These are phyloP conservation scores for Cydia pomonella DNA, from an alignment of 1,140 invertebrate species.

Conservation along the genomic window DNA sequence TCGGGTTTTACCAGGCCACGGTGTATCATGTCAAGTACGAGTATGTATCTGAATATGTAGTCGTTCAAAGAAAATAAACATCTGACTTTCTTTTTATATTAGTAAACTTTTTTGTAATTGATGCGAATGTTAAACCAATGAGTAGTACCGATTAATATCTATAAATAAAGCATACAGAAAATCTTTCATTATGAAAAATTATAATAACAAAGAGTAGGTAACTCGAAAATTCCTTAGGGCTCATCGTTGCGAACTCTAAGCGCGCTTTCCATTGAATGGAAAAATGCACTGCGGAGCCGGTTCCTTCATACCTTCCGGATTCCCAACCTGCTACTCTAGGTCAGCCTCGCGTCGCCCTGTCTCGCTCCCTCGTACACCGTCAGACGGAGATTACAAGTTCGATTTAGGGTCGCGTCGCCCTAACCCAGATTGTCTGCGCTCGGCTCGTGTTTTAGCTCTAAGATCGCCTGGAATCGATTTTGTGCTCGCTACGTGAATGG, in stretches of 20 bases:
- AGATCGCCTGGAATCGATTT: slow-evolving; percentile 33
- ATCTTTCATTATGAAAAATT: too few relatives aligned
- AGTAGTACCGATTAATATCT: too few relatives aligned
- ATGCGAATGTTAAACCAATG: too few relatives aligned
- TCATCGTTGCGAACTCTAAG: slow-evolving; percentile 56
- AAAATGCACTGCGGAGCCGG: slow-evolving; percentile 76
- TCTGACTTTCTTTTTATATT: too few relatives aligned
- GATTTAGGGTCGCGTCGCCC: slow-evolving; percentile 76
- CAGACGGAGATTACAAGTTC: slow-evolving; percentile 52
- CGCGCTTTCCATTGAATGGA: slow-evolving; percentile 78
- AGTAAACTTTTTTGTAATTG: too few relatives aligned
- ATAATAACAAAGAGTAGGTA: not conserved
- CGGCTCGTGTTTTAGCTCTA: slow-evolving; percentile 56
- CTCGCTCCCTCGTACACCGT: slow-evolving; percentile 57
- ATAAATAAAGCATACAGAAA: too few relatives aligned
- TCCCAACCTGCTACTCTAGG: slow-evolving; percentile 78
- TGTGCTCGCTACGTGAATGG: not conserved
- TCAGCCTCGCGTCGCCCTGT: slow-evolving; percentile 50
- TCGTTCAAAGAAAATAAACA: too few relatives aligned
- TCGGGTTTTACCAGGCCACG: too few relatives aligned
- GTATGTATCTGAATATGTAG: too few relatives aligned
- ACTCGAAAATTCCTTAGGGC: slow-evolving; percentile 4
- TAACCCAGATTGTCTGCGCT: slow-evolving; percentile 71
- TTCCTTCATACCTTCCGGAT: slow-evolving; percentile 77
- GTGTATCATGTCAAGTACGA: too few relatives aligned